Evolutionary conservation across 2,888 invertebrate species (phyloP).

Genomic region (Druceiella hillmani): DNA sequence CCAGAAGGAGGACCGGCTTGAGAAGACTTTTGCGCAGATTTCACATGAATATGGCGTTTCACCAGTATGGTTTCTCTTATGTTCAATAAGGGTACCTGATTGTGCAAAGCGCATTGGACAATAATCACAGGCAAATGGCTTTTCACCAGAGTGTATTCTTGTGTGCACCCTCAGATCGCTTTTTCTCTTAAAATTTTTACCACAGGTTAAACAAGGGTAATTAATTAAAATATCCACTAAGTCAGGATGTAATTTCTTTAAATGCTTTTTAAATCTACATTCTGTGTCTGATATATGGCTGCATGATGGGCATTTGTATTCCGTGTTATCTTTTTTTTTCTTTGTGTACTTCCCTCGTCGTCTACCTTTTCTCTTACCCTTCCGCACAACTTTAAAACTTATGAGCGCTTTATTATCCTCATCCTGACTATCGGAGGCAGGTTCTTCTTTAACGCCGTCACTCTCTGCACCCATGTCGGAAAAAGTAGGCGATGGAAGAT

Average conservation of each 20-base stretch:
- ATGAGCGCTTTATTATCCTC: not conserved
- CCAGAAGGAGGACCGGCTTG: constrained; percentile 16
- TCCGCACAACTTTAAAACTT: not conserved
- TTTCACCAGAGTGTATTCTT: constrained; percentile 18
- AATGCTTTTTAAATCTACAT: constrained; percentile 3
- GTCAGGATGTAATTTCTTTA: not conserved
- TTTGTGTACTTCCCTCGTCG: not conserved
- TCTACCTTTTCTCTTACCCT: not conserved
- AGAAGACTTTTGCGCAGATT: constrained; percentile 12
- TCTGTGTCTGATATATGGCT: not conserved
- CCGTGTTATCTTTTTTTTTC: not conserved
- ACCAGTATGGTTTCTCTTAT: constrained; percentile 17
- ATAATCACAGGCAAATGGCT: constrained; percentile 17
- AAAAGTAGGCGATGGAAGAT: too few species aligned
- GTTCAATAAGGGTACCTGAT: constrained; percentile 17
- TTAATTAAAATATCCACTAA: not conserved
- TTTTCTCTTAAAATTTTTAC: constrained; percentile 16
- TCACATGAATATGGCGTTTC: constrained; percentile 16
- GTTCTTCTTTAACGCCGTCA: too few species aligned
- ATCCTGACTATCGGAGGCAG: not conserved
- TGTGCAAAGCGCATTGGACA: constrained; percentile 18
- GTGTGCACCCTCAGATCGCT: constrained; percentile 16
- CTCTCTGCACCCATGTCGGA: too few species aligned
- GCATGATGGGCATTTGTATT: not conserved
- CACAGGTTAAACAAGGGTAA: constrained; percentile 12